Base-by-base conservation (phyloP, 2,888 invertebrate species). In the Trimorus sp. region DNA sequence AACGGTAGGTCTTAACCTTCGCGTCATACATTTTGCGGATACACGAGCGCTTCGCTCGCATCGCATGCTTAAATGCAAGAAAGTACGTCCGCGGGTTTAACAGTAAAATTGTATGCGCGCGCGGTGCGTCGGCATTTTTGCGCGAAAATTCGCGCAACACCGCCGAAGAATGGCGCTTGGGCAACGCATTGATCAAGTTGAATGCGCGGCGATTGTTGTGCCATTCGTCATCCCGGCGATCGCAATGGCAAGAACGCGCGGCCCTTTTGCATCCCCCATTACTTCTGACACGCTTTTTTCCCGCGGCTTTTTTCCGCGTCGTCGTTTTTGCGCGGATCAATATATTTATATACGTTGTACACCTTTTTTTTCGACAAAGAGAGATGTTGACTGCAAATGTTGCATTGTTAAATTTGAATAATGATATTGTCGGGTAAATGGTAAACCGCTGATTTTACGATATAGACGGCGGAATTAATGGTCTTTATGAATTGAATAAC, bases 1-100 rank as follows among this genome's bases (percentile, higher is more conserved):
- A 87, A 88, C 88, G 87, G 87, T 87, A 87, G 86, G 88, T 87
- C 85, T 84, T 86, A 85, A 84, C 86, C 86, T 87, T 85, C 81
- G 86, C 87, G 85, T 87, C 87, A 86, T 86, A 85, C 85, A 85
- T 86, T 86, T 84, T 83, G 83, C 77, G 83, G 86, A 84, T 86
- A 84, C 79, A 75, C 75, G 54, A 51, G 77, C 51, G 53, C 63
- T 71, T 81, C 54, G 45, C 66, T 59, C 68, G 56, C 75, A 59
- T 65, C 54, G 78, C 60, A 66, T 71, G 65, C 59, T 78, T 48
- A 60, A 79, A 71, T 68, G 73, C 66, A 68, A 71, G 73, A 73
- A 63, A 42, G 76, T 62, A 54, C 51, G 45, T 62, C 16, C 71
- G 60, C 71, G 74, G 62, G 65, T 65, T 80, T 75, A 80, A 75